phyloP scores from a whole-genome alignment of 2,888 invertebrate genomes.

The Eurois occulta region DNA sequence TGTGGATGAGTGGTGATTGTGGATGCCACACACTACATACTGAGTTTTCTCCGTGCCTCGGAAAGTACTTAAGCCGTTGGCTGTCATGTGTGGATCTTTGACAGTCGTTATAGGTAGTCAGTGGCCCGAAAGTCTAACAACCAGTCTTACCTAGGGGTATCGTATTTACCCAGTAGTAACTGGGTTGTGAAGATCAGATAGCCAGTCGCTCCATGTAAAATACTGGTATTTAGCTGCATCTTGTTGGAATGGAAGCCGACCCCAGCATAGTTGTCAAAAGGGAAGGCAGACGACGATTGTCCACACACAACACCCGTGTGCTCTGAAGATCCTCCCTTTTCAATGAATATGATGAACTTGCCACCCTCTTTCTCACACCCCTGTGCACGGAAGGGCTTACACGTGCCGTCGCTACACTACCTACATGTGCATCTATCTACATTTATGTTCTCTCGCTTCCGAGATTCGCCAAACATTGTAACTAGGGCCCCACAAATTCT shows the following conservation, averaged over 20 bases:
- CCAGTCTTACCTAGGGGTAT: neutral
- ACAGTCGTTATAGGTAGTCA: neutral
- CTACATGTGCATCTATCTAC: neutral
- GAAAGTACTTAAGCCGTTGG: neutral
- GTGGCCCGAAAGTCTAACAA: neutral
- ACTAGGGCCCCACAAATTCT: slow-evolving; percentile 16
- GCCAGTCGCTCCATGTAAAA: neutral
- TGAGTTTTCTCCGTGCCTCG: neutral
- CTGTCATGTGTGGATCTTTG: neutral
- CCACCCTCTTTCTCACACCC: slow-evolving; percentile 2
- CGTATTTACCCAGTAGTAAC: neutral
- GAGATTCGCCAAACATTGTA: slow-evolving; percentile 20
- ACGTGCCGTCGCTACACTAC: slow-evolving; percentile 26
- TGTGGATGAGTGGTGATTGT: neutral
- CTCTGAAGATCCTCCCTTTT: neutral
- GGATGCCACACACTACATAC: neutral
- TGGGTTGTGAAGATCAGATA: neutral
- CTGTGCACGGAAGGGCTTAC: slow-evolving; percentile 10
- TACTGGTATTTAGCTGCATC: neutral
- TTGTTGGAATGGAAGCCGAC: neutral
- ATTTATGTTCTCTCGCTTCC: neutral
- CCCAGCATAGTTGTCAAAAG: neutral
- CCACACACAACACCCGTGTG: neutral
- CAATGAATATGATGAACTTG: no score
- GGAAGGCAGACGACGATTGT: neutral